phyloP scores from a whole-genome alignment of 2,797 vertebrate species.

The Phalanger gymnotis region DNA sequence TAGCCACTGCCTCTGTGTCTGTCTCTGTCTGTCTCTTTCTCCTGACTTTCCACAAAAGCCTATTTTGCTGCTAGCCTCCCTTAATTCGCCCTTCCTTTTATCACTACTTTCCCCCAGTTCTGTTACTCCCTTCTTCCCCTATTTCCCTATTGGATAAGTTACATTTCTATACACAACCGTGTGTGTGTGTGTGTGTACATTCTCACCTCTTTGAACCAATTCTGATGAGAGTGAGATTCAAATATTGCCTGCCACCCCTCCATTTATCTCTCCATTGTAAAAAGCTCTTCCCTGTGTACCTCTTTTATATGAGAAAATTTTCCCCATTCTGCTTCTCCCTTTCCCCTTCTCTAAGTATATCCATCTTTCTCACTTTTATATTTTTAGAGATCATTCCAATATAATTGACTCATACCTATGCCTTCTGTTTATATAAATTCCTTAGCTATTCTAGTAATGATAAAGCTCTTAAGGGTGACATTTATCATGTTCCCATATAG shows the following conservation, averaged over 20 bases:
- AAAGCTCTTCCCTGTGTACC: neutral
- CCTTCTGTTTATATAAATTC: too few species aligned
- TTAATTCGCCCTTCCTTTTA: neutral
- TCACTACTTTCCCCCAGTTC: neutral
- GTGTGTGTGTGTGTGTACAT: neutral
- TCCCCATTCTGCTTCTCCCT: neutral
- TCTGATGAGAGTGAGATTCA: neutral
- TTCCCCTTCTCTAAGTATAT: neutral
- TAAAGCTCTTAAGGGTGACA: too few species aligned
- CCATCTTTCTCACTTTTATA: neutral
- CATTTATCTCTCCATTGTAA: neutral
- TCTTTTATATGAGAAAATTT: neutral
- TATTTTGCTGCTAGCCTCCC: neutral
- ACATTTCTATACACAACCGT: neutral
- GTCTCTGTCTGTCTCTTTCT: too few species aligned
- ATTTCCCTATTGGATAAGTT: neutral
- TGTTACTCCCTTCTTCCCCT: neutral
- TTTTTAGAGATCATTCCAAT: too few species aligned
- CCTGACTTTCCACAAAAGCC: neutral
- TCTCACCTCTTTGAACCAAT: neutral
- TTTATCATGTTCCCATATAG: too few species aligned
- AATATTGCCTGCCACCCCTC: neutral
- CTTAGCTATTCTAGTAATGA: too few species aligned
- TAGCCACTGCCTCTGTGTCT: too few species aligned
- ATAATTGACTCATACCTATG: too few species aligned